Evolutionary conservation across 2,113 vertebrate species (phyloP), one percentile per base, ranked within the genome.

Genomic region (Sterna hirundo): DNA sequence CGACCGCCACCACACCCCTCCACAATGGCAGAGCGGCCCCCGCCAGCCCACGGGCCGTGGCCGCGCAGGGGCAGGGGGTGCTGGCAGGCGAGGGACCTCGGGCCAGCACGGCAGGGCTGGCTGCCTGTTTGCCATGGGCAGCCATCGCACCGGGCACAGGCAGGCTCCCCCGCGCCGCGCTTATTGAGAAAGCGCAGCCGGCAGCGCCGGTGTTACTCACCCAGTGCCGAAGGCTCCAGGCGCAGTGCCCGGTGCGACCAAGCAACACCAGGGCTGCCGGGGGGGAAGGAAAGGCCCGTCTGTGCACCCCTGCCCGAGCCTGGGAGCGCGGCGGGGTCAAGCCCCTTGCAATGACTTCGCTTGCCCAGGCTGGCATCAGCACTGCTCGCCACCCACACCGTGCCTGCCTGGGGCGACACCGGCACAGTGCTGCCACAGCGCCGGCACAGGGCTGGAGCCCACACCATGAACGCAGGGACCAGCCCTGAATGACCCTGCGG

Each of bases 341-440:
- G 34, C 9, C 27, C 13, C 54, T 42, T 1, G 3, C 42, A 16
- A 2, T 4, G 49, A 26, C 21, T 49, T 10, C 0, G 3, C 64
- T 60, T 3, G 2, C 38, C 27, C 49, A 10, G 79, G 34, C 15
- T n/a, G 62, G 23, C 58, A 29, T 58, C 72, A 38, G 58, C 5
- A 23, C 61, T 10, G 5, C 40, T 80, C 2, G 0, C 11, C 22
- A 8, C 27, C 13, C 1, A 0, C 27, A 26, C 16, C 0, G 2
- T 1, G 2, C 34, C 49, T 32, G 40, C 40, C n/a, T 17, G 4
- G 40, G 40, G 27, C 3, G 8, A 38, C 6, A 1, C 46, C 1
- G 4, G 29, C 66, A 54, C 0, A 0, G 75, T 40, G 34, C 1
- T 0, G 26, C 15, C 1, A 3, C 83, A 58, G 58, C 64, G 62